Evolutionary conservation across 1,140 invertebrate genomes (phyloP).

Genomic region (Zaprionus camerounensis): DNA sequence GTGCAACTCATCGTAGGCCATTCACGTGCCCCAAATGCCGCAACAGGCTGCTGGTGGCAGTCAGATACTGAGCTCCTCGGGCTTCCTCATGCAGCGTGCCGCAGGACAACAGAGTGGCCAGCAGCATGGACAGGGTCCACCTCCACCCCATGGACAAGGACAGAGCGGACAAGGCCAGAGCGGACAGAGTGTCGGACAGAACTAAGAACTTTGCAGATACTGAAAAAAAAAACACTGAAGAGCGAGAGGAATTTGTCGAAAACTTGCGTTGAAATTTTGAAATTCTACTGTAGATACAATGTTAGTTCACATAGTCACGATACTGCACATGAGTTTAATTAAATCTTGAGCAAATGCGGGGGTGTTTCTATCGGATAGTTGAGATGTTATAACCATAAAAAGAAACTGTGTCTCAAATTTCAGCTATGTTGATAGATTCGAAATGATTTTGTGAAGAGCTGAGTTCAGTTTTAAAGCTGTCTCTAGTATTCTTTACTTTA

Average conservation of each 20-base stretch:
- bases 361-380: not conserved
- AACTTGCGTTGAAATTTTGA: not conserved
- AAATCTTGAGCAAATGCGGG: slow-evolving; percentile 11
- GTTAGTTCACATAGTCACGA: not conserved
- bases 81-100: slow-evolving; percentile 16
- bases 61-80: slow-evolving; percentile 27
- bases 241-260: not conserved
- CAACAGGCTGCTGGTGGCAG: not conserved
- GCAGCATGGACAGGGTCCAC: slow-evolving; percentile 5
- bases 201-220: not conserved
- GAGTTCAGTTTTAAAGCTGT: not conserved
- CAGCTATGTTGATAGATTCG: no score
- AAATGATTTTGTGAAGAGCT: no score
- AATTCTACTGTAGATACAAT: not conserved
- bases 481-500: not conserved
- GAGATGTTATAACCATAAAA: not conserved
- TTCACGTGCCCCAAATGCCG: slow-evolving; percentile 33
- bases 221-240: not conserved
- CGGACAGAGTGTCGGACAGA: not conserved
- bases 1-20: not conserved
- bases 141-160: slow-evolving; percentile 7
- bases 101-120: slow-evolving; percentile 14
- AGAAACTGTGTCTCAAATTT: no score
- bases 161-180: slow-evolving; percentile 9
- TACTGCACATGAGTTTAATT: slow-evolving; percentile 8